Evolutionary conservation across 2,888 invertebrate species (phyloP), one percentile per base, ranked within the genome.

Genomic region (Uloborus plumipes): DNA sequence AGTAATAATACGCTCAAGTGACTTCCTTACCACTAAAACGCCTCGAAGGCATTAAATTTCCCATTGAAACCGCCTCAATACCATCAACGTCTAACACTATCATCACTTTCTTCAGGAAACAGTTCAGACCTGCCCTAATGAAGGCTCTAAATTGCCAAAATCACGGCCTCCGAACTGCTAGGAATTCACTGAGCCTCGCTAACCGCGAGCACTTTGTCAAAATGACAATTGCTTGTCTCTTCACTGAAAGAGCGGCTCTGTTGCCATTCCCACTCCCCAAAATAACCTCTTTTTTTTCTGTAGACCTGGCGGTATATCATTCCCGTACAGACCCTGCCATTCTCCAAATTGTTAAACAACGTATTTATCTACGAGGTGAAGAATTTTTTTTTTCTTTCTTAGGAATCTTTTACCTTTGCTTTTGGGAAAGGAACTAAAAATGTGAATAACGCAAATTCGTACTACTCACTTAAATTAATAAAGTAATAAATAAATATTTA

Each of bases 201-300:
- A 62, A 55, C 62, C 73, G 64, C 47, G 3, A 61, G 69, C 55
- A 80, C 73, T 80, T 80, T 80, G 79, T 80, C 79, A 80, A 80
- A 80, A 73, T 80, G 79, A 80, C 79, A 80, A 80, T 80, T 80
- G 79, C 79, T 62, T 80, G 79, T 80, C 79, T 79, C 18, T 18
- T 59, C 26, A 73, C 59, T 79, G 79, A 80, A 73, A 80, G 73
- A 80, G 51, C 50, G 66, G 62, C 62, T 73, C 73, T 73, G 73
- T 73, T 80, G 67, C 79, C 69, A 80, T 80, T 73, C 73, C 39
- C 59, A 20, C 20, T 16, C 53, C 79, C 77, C 51, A 61, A 80
- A 80, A 80, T 80, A 80, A 78, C 78, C 78, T 79, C 76, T 67
- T 74, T 26, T 69, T 79, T 72, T 62, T 65, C 79, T 73, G 61